phyloP scores from a whole-genome alignment of 2,888 invertebrate species.

The Xestia ashworthii region DNA sequence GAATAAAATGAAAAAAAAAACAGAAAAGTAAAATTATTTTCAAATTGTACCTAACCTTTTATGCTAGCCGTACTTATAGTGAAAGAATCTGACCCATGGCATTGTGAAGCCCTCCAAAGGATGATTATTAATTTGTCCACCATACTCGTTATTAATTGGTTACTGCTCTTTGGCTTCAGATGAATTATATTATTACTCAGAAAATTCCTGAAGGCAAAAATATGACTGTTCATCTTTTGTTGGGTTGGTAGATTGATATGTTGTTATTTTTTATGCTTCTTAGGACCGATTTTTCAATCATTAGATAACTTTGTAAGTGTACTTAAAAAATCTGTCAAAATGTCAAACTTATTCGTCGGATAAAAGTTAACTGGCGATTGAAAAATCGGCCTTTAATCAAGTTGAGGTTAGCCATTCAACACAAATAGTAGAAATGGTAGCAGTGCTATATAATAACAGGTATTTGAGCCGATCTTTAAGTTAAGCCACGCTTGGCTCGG shows the following conservation, averaged over 20 bases:
- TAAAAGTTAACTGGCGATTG: too few species aligned
- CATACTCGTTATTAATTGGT: slow-evolving; percentile 67
- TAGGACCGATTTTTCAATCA: too few species aligned
- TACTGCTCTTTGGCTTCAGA: slow-evolving; percentile 58
- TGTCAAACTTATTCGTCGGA: too few species aligned
- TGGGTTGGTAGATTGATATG: neutral
- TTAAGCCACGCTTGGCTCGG: neutral
- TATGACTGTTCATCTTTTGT: neutral
- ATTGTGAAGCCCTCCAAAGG: slow-evolving; percentile 73
- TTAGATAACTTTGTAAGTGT: too few species aligned
- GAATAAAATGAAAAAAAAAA: neutral
- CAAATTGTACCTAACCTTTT: slow-evolving; percentile 16
- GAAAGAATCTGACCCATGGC: slow-evolving; percentile 74
- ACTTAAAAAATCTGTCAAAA: too few species aligned
- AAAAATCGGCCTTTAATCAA: too few species aligned
- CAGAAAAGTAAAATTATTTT: too few species aligned
- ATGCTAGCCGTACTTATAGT: slow-evolving; percentile 63
- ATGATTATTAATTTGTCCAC: slow-evolving; percentile 79
- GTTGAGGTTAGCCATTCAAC: neutral
- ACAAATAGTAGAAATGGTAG: neutral
- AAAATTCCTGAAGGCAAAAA: slow-evolving; percentile 27
- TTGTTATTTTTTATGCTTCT: neutral
- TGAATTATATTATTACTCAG: slow-evolving; percentile 54
- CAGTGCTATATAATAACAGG: neutral
- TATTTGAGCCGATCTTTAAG: neutral